phyloP scores from a whole-genome alignment of 2,113 vertebrate genomes.

The zebrafish (Danio rerio) region DNA sequence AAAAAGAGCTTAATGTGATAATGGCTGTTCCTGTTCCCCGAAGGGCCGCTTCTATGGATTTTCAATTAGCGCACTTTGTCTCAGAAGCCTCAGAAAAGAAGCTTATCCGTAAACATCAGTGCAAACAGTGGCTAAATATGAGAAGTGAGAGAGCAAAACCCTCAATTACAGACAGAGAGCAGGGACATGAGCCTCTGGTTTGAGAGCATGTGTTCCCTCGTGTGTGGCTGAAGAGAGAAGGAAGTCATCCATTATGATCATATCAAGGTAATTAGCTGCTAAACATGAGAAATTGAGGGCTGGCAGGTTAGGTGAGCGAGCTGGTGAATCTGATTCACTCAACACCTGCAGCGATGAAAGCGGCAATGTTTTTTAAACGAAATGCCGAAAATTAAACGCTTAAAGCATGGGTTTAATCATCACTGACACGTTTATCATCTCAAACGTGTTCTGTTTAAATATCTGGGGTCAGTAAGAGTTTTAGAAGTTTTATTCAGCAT shows the following conservation, averaged over 20 bases:
- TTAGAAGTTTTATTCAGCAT: too few relatives aligned
- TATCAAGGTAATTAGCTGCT: slow-evolving; percentile 25
- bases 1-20: slow-evolving; percentile 56
- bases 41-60: slow-evolving; percentile 42
- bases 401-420: neutral
- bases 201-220: neutral
- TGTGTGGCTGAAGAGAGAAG: slow-evolving; percentile 27
- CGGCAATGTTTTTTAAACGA: neutral
- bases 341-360: neutral
- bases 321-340: neutral
- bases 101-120: slow-evolving; percentile 36
- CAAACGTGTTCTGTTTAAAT: neutral
- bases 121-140: slow-evolving; percentile 25
- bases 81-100: slow-evolving; percentile 43
- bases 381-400: neutral
- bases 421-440: neutral
- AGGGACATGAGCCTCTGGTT: neutral
- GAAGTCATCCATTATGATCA: slow-evolving; percentile 4
- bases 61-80: slow-evolving; percentile 57
- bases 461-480: too few relatives aligned
- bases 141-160: slow-evolving; percentile 12
- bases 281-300: neutral
- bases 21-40: slow-evolving; percentile 38
- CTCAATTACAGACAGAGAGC: slow-evolving; percentile 12
- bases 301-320: neutral